phyloP scores from a whole-genome alignment of 2,113 vertebrate species.

The Oryzias celebensis region DNA sequence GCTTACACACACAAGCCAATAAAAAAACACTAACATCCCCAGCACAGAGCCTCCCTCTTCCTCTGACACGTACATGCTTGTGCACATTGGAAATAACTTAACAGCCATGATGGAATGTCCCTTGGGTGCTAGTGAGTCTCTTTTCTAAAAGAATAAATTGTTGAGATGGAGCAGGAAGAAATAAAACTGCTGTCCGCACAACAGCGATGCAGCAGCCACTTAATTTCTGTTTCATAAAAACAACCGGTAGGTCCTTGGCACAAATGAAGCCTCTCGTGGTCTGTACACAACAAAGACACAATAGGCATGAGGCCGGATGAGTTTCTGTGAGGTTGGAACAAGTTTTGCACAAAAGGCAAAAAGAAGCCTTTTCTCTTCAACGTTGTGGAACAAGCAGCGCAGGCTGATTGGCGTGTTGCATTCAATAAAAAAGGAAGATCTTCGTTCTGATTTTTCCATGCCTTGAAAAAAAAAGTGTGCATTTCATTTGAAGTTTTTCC shows the following conservation, averaged over 20 bases:
- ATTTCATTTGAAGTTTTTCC: too few relatives aligned
- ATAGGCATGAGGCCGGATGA: background rate
- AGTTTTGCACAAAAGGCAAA: background rate
- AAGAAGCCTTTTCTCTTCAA: background rate
- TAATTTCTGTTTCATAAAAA: constrained; percentile 20
- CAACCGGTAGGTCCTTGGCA: background rate
- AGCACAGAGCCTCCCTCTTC: background rate
- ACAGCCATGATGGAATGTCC: constrained; percentile 23
- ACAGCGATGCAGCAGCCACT: constrained; percentile 14
- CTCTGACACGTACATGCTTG: constrained; percentile 2
- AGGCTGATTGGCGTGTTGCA: too few relatives aligned
- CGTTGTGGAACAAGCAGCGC: too few relatives aligned
- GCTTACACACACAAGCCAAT: background rate
- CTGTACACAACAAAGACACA: background rate
- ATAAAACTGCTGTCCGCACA: constrained; percentile 2
- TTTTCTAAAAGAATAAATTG: constrained; percentile 39
- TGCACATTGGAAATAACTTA: constrained; percentile 10
- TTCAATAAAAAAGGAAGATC: too few relatives aligned
- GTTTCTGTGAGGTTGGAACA: background rate
- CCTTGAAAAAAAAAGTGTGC: too few relatives aligned
- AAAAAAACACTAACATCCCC: background rate
- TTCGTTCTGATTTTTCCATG: too few relatives aligned
- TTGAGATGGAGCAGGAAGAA: constrained; percentile 20
- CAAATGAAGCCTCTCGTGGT: background rate
- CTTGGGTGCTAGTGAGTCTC: constrained; percentile 3